Evolutionary conservation across 1,140 invertebrate species (phyloP), one percentile per base, ranked within the genome.

Genomic region (Diprion similis): DNA sequence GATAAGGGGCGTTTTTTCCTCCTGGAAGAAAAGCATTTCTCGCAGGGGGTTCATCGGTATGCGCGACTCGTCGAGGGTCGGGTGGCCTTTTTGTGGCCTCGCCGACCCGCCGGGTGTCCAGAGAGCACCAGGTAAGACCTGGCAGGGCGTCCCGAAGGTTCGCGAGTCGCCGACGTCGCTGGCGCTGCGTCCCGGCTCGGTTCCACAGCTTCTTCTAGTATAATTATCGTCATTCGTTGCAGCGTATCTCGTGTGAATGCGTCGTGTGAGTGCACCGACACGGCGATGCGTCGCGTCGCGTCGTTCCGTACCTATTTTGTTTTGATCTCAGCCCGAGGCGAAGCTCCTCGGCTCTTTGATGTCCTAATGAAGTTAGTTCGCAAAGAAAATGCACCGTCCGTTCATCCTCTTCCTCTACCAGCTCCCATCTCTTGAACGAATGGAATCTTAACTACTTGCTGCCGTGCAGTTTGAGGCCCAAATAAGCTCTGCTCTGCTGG

Each of bases 1-100:
- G 79, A 74, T 66, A 72, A 77, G 78, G 78, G 78, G 77, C 73
- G 2, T 37, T 37, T 37, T 37, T 37, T 37, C 24, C 24, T 37
- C 24, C 72, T 82, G 66, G 75, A 37, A 37, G 24, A 37, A 37
- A 37, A 37, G 24, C 24, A 37, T 37, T 37, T 37, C 24, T 37
- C 24, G 81, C 81, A 83, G 80, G 81, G 82, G 77, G 47, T 78
- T 82, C 83, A 83, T 84, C 83, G 80, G 81, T 80, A 83, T 82
- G 82, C 83, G 82, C 82, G 81, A 82, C 51, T 59, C 11, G 11
- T 81, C 75, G 73, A 72, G 79, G 73, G 72, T 78, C 80, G 78
- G 75, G 76, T 80, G 77, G 45, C 24, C 74, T 76, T 76, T 76
- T 74, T 72, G 79, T 79, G 74, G 75, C 72, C 76, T 78, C 76